Evolutionary conservation across 2,113 vertebrate species (phyloP).

Genomic region (Nyctibius bracteatus): DNA sequence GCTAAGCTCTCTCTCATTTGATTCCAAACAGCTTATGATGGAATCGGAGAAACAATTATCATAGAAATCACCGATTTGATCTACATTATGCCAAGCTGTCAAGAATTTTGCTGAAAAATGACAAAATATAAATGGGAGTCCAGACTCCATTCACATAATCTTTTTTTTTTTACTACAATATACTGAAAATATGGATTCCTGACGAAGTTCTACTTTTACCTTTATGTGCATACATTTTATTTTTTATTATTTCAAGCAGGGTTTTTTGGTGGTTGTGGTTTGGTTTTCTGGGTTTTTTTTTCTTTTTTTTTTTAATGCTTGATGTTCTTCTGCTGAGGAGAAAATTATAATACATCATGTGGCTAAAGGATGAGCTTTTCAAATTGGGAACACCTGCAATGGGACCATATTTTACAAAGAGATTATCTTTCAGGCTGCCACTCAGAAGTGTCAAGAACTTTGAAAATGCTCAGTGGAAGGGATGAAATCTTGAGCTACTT

Average conservation of each 20-base stretch:
- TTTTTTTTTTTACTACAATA: not conserved
- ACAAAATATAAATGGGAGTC: not conserved
- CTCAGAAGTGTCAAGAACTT: not conserved
- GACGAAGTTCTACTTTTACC: not conserved
- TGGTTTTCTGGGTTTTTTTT: not conserved
- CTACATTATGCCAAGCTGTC: not conserved
- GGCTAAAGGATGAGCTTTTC: not conserved
- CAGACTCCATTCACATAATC: not conserved
- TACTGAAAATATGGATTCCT: not conserved
- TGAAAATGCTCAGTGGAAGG: not conserved
- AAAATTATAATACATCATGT: not conserved
- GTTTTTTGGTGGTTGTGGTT: fast-evolving
- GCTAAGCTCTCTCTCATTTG: not conserved
- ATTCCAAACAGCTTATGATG: not conserved
- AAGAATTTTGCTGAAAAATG: not conserved
- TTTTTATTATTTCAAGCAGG: not conserved
- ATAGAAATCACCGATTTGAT: not conserved
- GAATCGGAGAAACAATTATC: not conserved
- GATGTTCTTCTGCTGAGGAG: not conserved
- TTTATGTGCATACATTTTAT: not conserved
- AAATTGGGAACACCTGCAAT: not conserved
- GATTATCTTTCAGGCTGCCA: not conserved
- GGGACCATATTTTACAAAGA: not conserved
- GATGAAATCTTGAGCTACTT: not conserved
- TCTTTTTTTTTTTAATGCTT: not conserved